Evolutionary conservation across 2,113 vertebrate genomes (phyloP).

Genomic region (Caloenas nicobarica): DNA sequence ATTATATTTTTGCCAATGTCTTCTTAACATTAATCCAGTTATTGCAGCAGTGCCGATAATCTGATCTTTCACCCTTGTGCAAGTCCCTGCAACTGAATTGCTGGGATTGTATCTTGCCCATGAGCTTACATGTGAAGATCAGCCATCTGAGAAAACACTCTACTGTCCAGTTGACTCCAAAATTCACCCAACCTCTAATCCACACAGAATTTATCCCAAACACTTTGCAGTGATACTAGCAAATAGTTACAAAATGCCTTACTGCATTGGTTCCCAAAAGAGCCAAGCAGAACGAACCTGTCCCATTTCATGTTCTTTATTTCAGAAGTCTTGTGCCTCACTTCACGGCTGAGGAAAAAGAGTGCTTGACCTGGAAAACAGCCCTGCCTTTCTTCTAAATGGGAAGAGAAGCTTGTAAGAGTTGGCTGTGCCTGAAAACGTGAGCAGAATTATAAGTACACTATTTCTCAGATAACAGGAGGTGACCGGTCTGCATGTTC

Average conservation of each 20-base stretch:
- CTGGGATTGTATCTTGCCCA: neutral
- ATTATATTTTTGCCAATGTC: neutral
- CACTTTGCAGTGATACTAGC: neutral
- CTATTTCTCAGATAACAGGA: neutral
- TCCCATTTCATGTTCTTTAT: neutral
- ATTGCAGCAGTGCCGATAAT: neutral
- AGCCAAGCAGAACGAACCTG: neutral
- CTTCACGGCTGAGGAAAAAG: neutral
- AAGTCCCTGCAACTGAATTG: neutral
- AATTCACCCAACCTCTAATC: neutral
- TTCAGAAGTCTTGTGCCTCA: neutral
- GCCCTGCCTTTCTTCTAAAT: neutral
- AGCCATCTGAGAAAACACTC: neutral
- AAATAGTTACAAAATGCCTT: neutral
- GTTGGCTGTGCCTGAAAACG: neutral
- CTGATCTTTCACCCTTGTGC: neutral
- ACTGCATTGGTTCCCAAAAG: neutral
- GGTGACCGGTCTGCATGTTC: neutral
- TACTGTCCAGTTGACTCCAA: neutral
- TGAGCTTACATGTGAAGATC: neutral
- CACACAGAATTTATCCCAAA: neutral
- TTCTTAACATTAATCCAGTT: neutral
- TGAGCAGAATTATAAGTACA: rapidly evolving
- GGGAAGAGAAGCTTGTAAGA: neutral
- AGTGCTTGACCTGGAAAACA: neutral